Percentiles rank a stretch among this genome's conserved stretches.
Evolutionary conservation across 2,113 vertebrate genomes (phyloP).

Genomic region (Notarius quadriscutis): DNA sequence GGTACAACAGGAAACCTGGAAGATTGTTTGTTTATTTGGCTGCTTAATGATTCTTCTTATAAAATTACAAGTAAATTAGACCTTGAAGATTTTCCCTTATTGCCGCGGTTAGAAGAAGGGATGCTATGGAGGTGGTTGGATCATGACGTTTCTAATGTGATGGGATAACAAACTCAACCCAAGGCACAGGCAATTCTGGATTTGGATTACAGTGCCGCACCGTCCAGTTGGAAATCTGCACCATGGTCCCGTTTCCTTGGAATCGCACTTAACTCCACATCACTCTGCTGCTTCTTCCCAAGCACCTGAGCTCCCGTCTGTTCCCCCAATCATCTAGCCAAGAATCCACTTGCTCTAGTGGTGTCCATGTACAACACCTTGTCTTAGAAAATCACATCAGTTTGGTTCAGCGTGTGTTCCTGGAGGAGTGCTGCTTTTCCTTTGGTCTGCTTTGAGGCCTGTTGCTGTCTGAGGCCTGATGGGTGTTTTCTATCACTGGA

Average conservation of each 20-base stretch:
- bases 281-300: not conserved
- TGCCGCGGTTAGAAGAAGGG: not conserved
- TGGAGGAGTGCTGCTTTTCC: not conserved
- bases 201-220: not conserved
- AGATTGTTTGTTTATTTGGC: not conserved
- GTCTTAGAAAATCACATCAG: not conserved
- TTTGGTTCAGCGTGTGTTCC: not conserved
- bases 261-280: constrained; percentile 4
- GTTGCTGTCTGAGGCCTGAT: constrained; percentile 45
- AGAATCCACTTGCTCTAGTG: not conserved
- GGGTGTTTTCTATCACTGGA: constrained; percentile 50
- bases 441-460: not conserved
- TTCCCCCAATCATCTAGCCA: not conserved
- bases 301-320: constrained; percentile 11
- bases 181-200: not conserved
- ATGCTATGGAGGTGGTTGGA: not conserved
- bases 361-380: not conserved
- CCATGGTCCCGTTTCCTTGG: constrained; percentile 29
- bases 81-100: not conserved
- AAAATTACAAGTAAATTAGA: not conserved
- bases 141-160: not conserved
- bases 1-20: not conserved
- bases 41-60: not conserved
- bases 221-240: not conserved
- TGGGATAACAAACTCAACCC: not conserved